Evolutionary conservation across 1,140 invertebrate species (phyloP), one percentile per base, ranked within the genome.

Genomic region (Eubasilissa regina): DNA sequence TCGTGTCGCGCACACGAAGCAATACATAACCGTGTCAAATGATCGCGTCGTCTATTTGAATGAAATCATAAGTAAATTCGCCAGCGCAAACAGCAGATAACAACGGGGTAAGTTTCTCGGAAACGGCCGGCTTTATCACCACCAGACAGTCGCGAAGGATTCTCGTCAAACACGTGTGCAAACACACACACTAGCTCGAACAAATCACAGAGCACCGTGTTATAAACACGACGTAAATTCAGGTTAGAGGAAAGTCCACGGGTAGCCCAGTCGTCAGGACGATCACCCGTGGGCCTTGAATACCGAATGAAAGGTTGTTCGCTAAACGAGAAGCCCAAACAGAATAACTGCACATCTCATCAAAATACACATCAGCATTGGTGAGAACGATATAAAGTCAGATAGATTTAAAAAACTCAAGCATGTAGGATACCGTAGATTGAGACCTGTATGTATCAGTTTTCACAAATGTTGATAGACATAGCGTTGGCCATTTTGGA

Each of bases 211-310:
- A 21, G 58, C 17, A 60, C 25, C 19, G 58, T 13, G 60, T 43
- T 1, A 15, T 43, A 3, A 64, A 35, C 3, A 43, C 19, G 35
- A 21, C 11, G 10, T 19, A 62, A 12, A 13, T 7, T 64, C 10
- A 10, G 35, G 60, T 12, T 51, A 43, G 60, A 44, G 35, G 10
- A 64, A 9, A 11, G 35, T 35, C 60, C 19, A 64, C 4, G 21
- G n/a, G 13, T n/a, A 64, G 35, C n/a, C n/a, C n/a, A n/a, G n/a
- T n/a, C n/a, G n/a, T n/a, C n/a, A 43, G 25, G 19, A 15, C 25
- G 60, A 64, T 64, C 60, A 64, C 60, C 60, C 60, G 19, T 21
- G 13, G 13, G 35, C 60, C 58, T 13, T 58, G 55, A 58, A 58
- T 21, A 58, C 55, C 55, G 21, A 58, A 58, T 15, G 55, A 58